phyloP scores from a whole-genome alignment of 2,113 vertebrate species.

The Protobothrops flavoviridis region DNA sequence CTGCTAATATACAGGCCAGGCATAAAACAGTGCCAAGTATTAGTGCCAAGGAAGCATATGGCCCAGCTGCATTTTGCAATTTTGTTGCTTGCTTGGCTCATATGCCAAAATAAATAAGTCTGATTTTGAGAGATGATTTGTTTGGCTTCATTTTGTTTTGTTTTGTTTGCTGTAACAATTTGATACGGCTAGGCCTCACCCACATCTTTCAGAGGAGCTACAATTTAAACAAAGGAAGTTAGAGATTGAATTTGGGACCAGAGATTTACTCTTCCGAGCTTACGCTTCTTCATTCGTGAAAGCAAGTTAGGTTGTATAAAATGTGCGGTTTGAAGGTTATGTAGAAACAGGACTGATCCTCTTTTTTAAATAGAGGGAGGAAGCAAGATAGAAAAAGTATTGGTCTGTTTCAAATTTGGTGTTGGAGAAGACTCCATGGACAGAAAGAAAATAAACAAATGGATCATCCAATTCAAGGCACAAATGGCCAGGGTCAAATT shows the following conservation, averaged over 20 bases:
- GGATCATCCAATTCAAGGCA: neutral
- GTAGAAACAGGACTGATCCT: neutral
- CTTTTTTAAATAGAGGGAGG: neutral
- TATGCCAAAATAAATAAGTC: neutral
- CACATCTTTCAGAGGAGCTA: neutral
- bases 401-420: neutral
- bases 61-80: neutral
- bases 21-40: neutral
- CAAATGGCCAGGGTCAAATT: neutral
- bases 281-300: no score
- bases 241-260: no score
- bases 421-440: neutral
- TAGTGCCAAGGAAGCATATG: neutral
- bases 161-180: neutral
- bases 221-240: neutral
- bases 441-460: neutral
- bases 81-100: neutral
- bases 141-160: neutral
- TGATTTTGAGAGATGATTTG: neutral
- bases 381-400: neutral
- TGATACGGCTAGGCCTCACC: neutral
- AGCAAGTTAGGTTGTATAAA: neutral
- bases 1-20: neutral
- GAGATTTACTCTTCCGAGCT: no score
- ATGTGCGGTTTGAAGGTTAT: neutral